Percentiles rank a stretch among this genome's conserved stretches.
Conservation (phyloP, 1,140 invertebrate genomes). For the Manduca sexta region DNA sequence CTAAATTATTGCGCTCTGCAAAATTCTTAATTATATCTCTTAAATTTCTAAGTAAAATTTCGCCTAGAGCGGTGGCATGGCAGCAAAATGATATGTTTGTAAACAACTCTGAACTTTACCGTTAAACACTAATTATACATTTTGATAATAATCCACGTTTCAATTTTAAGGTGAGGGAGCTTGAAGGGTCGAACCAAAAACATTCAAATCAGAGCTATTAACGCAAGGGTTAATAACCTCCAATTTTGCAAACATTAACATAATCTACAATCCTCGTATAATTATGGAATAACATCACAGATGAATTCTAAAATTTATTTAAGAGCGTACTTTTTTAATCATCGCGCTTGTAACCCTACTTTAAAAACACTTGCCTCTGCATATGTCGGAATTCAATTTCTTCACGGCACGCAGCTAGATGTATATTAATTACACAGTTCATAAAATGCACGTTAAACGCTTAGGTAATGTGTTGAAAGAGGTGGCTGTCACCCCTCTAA, state of each 20-base stretch:
- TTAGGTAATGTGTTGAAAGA: slow-evolving; percentile 64
- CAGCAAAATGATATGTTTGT: slow-evolving; percentile 72
- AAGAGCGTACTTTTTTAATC: too few relatives aligned
- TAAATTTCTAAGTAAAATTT: slow-evolving; percentile 72
- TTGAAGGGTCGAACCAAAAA: too few relatives aligned
- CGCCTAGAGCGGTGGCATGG: slow-evolving; percentile 47
- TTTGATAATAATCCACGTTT: slow-evolving; percentile 29
- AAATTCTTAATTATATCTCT: slow-evolving; percentile 73
- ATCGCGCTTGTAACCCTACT: too few relatives aligned
- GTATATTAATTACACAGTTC: slow-evolving; percentile 57
- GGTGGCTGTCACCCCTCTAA: slow-evolving; percentile 63
- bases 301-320: too few relatives aligned
- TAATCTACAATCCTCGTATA: too few relatives aligned
- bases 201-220: too few relatives aligned
- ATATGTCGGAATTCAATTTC: slow-evolving; percentile 1
- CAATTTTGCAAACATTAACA: too few relatives aligned
- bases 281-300: too few relatives aligned
- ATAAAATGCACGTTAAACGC: slow-evolving; percentile 60
- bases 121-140: slow-evolving; percentile 60
- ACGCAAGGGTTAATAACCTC: too few relatives aligned
- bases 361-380: too few relatives aligned
- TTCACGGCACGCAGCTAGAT: neutral
- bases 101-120: slow-evolving; percentile 62
- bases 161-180: too few relatives aligned
- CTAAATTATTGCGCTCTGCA: slow-evolving; percentile 66